Evolutionary conservation across 2,113 vertebrate species (phyloP), one percentile per base, ranked within the genome.

Genomic region (Spea bombifrons): DNA sequence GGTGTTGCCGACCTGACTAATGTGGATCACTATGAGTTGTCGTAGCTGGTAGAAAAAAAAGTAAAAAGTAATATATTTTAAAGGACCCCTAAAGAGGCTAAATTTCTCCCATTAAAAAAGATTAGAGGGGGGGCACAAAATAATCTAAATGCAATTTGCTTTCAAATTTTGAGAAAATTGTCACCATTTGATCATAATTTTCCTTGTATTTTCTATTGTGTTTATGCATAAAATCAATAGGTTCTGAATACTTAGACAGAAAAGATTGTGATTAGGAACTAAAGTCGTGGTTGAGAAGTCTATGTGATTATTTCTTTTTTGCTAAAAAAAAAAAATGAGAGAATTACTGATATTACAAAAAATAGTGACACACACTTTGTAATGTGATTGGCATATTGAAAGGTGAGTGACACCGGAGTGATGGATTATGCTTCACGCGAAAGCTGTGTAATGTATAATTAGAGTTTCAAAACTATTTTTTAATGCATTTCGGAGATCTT

Each of bases 31-130:
- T 92, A 92, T 44, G 44, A 53, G 47, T 95, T 94, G 94, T 89
- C 83, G 85, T 84, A 88, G 82, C 83, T 89, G 87, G 92, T 92
- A 87, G 90, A 94, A 88, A 90, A 94, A 93, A 91, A 94, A 91
- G 88, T 89, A 94, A 92, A 91, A 94, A 91, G 88, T 88, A 92
- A 93, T 92, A 85, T 93, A 90, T 89, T 91, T 92, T 92, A 90
- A 90, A 86, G 10, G 7, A 88, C 89, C 87, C 30, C 89, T 88
- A 92, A 92, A 90, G 86, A 85, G 84, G 85, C 86, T 82, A 83
- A 88, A 85, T 81, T 83, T 90, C 87, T 90, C 88, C 87, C 84
- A 87, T 87, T n/a, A 47, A 78, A 64, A 30, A 50, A 75, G 30
- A 75, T 65, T 64, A 48, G 15, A 68, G 5, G 61, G 50, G 47